These are phyloP conservation scores for Ostrea denselamellosa DNA, from an alignment of 1,140 invertebrate species.

Conservation along the genomic window DNA sequence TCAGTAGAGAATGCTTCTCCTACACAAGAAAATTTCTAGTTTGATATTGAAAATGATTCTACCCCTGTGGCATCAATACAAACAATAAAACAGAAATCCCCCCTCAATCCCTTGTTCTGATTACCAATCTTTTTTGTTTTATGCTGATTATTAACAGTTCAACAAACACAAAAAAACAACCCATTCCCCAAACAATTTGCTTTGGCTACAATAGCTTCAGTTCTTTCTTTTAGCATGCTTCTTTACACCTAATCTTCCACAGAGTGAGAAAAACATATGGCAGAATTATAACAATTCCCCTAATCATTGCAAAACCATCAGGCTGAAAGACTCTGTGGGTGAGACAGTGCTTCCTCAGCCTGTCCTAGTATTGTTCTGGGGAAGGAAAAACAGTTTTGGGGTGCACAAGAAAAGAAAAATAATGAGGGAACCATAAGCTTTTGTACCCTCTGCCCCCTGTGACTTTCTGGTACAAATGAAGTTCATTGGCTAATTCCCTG, in stretches of 20 bases:
- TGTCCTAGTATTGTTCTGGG: constrained; percentile 21
- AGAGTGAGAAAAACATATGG: constrained; percentile 39
- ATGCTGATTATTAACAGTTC: constrained; percentile 35
- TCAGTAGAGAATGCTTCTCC: not conserved
- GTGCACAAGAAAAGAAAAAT: constrained; percentile 38
- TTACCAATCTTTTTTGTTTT: constrained; percentile 40
- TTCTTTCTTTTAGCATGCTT: constrained; percentile 26
- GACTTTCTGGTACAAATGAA: constrained; percentile 41
- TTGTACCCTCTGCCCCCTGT: constrained; percentile 41
- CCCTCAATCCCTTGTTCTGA: not conserved
- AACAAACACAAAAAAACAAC: constrained; percentile 27
- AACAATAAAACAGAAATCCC: constrained; percentile 24
- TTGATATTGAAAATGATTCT: not conserved
- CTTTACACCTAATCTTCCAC: constrained; percentile 28
- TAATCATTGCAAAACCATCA: constrained; percentile 32
- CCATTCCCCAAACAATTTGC: constrained; percentile 35
- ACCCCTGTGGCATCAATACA: not conserved
- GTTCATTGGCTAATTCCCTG: constrained; percentile 49
- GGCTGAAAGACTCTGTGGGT: constrained; percentile 10
- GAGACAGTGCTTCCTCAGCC: not conserved
- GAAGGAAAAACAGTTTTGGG: constrained; percentile 34
- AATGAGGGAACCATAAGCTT: constrained; percentile 14
- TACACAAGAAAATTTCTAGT: not conserved
- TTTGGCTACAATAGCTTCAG: constrained; percentile 35
- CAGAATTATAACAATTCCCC: constrained; percentile 35